phyloP scores from a whole-genome alignment of 2,888 invertebrate species.

The Plutella xylostella region DNA sequence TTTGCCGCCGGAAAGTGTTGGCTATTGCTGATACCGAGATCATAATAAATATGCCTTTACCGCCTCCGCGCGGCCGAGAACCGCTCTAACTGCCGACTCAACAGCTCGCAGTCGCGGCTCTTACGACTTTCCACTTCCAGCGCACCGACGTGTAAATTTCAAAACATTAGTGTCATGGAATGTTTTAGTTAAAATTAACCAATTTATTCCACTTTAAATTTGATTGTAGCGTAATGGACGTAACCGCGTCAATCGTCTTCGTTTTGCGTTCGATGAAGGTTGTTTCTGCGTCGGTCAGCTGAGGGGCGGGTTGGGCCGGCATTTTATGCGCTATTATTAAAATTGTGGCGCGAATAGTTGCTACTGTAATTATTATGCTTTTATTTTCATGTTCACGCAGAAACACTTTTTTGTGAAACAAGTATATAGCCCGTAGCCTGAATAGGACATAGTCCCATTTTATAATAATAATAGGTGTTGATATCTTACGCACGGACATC shows the following conservation, averaged over 20 bases:
- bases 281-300: background rate
- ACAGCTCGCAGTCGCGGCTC: conserved; percentile 9
- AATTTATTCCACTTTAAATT: conserved; percentile 20
- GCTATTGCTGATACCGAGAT: conserved; percentile 69
- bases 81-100: conserved; percentile 9
- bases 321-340: conserved; percentile 6
- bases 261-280: conserved; percentile 4
- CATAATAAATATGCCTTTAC: conserved; percentile 70
- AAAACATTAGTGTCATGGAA: conserved; percentile 32
- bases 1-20: conserved; percentile 68
- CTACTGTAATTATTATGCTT: background rate
- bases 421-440: conserved; percentile 1
- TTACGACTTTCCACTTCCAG: conserved; percentile 20
- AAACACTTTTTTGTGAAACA: background rate
- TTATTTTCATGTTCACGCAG: conserved; percentile 1
- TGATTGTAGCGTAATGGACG: conserved; percentile 14
- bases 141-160: conserved; percentile 33
- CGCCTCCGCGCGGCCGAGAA: conserved; percentile 40
- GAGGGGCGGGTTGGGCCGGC: conserved; percentile 1
- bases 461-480: too few species aligned
- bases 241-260: conserved; percentile 1
- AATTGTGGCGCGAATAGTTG: conserved; percentile 1
- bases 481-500: too few species aligned
- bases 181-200: conserved; percentile 28
- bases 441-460: too few species aligned